Conservation (phyloP, 2,797 vertebrate genomes). For the Phrynocephalus guinanensis region DNA sequence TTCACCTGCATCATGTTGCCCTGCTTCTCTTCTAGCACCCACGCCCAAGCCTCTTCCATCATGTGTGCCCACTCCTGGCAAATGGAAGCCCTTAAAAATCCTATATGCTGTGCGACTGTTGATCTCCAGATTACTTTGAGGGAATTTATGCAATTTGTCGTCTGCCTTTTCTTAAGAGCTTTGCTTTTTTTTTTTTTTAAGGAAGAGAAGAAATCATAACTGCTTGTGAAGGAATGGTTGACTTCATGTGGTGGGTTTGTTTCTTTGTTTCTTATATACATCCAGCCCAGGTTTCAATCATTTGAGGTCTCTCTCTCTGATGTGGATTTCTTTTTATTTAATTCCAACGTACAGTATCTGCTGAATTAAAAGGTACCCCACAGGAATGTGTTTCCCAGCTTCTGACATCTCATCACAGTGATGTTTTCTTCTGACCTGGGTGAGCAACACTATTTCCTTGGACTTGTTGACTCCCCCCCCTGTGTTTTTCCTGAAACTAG, state of each 20-base stretch:
- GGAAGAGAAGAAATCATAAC: constrained; percentile 50
- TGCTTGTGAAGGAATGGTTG: constrained; percentile 65
- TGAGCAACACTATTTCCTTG: constrained; percentile 9
- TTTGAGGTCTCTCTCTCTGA: constrained; percentile 71
- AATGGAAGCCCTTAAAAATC: constrained; percentile 39
- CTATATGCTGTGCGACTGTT: neutral
- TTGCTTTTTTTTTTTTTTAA: constrained; percentile 52
- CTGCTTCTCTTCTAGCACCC: neutral
- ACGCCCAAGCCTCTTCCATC: constrained; percentile 7
- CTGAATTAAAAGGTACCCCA: constrained; percentile 73
- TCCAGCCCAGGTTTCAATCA: constrained; percentile 40
- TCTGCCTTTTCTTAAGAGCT: constrained; percentile 21
- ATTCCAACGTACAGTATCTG: constrained; percentile 66
- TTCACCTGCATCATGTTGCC: neutral
- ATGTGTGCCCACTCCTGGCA: neutral
- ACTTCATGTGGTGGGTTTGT: constrained; percentile 41
- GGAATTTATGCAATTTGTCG: constrained; percentile 28
- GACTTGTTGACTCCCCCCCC: constrained; percentile 20
- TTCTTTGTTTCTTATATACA: rapidly evolving
- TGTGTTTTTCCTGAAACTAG: constrained; percentile 33
- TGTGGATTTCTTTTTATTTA: constrained; percentile 57
- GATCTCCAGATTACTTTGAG: constrained; percentile 29
- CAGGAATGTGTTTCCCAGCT: constrained; percentile 45
- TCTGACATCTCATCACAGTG: constrained; percentile 36
- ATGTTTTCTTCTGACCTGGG: constrained; percentile 37